Evolutionary conservation across 2,888 invertebrate genomes (phyloP).

Genomic region (Latrodectus hesperus): DNA sequence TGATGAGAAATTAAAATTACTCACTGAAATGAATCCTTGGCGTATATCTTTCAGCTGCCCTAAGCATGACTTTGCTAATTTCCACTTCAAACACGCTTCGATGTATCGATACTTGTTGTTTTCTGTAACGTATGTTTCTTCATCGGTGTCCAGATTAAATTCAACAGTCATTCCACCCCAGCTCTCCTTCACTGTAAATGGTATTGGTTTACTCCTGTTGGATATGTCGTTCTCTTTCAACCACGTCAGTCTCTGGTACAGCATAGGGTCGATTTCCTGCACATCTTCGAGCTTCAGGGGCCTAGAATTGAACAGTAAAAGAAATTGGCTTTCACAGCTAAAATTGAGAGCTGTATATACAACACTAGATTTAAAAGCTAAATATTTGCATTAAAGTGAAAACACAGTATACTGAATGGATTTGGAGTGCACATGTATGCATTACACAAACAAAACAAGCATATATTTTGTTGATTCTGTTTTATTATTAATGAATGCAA

Average conservation of each 20-base stretch:
- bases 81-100: conserved; percentile 25
- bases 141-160: conserved; percentile 8
- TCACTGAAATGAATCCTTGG: conserved; percentile 36
- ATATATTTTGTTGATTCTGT: no score
- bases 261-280: conserved; percentile 27
- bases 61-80: conserved; percentile 18
- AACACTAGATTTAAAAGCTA: background rate
- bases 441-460: background rate
- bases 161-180: background rate
- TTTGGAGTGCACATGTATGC: background rate
- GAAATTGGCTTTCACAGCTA: background rate
- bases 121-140: conserved; percentile 22
- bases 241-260: conserved; percentile 31
- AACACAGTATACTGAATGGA: background rate
- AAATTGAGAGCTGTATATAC: background rate
- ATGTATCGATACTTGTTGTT: conserved; percentile 45
- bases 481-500: no score
- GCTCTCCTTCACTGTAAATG: conserved; percentile 21
- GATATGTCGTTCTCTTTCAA: conserved; percentile 22
- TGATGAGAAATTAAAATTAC: background rate
- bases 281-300: conserved; percentile 18
- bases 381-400: background rate
- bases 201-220: background rate
- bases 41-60: conserved; percentile 27
- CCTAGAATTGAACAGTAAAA: background rate